Percentiles rank a stretch among this genome's conserved stretches.
These are phyloP conservation scores for Ibidorhyncha struthersii DNA, from an alignment of 2,113 vertebrate genomes.

Conservation along the genomic window DNA sequence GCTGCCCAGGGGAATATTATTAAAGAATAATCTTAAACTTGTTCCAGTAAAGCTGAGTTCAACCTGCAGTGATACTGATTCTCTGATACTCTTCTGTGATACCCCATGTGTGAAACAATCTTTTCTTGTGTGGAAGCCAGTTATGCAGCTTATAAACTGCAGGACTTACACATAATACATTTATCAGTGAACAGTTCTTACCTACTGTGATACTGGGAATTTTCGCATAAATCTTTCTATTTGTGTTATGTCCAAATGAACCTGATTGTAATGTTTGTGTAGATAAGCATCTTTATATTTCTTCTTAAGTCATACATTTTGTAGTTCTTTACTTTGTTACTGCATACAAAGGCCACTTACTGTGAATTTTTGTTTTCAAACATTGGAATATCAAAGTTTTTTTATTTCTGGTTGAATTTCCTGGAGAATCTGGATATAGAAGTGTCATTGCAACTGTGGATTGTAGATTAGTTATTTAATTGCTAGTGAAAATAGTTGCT, in stretches of 20 bases:
- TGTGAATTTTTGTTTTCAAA: background rate
- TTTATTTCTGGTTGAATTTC: background rate
- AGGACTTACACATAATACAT: rapidly evolving
- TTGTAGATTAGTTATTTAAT: background rate
- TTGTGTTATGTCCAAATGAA: background rate
- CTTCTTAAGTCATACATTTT: background rate
- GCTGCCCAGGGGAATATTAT: background rate
- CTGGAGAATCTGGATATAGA: background rate
- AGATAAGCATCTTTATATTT: background rate
- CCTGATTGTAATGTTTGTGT: background rate
- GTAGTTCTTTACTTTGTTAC: background rate
- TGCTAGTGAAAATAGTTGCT: background rate
- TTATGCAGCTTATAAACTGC: background rate
- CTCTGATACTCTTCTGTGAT: background rate
- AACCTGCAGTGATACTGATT: background rate
- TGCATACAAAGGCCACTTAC: background rate
- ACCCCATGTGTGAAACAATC: background rate
- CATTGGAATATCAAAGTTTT: background rate
- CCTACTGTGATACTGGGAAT: background rate
- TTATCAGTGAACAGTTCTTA: background rate
- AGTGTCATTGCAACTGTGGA: background rate
- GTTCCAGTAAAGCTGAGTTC: background rate
- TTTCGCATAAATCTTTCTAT: background rate
- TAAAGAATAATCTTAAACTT: background rate
- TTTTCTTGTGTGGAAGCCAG: background rate